A percentile compares a stretch with the other conserved stretches of the same genome.
These are phyloP conservation scores for Salvelinus fontinalis DNA, from an alignment of 2,113 vertebrate genomes.

Conservation along the genomic window DNA sequence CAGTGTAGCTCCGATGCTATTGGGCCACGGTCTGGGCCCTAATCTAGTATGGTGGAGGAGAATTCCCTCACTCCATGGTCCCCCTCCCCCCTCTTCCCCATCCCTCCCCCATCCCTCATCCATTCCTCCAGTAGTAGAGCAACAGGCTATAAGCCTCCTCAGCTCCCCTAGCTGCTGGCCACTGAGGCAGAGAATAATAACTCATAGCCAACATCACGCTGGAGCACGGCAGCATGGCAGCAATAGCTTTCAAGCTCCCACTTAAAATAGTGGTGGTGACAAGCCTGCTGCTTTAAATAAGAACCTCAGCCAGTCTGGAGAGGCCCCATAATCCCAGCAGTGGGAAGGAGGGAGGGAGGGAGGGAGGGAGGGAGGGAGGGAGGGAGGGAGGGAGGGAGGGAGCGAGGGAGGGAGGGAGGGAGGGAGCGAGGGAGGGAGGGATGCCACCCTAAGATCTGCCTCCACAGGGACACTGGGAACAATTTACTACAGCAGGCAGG, in stretches of 20 bases:
- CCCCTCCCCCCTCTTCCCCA: no score
- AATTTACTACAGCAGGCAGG: constrained; percentile 60
- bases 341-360: constrained; percentile 13
- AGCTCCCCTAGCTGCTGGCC: constrained; percentile 51
- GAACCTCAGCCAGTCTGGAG: constrained; percentile 67
- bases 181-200: constrained; percentile 67
- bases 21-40: no score
- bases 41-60: no score
- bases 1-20: no score
- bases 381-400: no score
- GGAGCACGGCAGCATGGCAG: constrained; percentile 44
- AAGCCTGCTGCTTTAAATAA: constrained; percentile 76
- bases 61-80: no score
- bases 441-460: background rate
- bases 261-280: constrained; percentile 76
- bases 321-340: constrained; percentile 72
- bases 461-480: constrained; percentile 54
- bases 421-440: no score
- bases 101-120: constrained; percentile 14
- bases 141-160: constrained; percentile 61
- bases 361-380: no score
- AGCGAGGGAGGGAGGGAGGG: no score
- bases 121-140: constrained; percentile 49
- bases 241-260: constrained; percentile 73
- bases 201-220: constrained; percentile 66